Conservation (phyloP, 2,113 vertebrate species). For the Myiagra hebetior region DNA sequence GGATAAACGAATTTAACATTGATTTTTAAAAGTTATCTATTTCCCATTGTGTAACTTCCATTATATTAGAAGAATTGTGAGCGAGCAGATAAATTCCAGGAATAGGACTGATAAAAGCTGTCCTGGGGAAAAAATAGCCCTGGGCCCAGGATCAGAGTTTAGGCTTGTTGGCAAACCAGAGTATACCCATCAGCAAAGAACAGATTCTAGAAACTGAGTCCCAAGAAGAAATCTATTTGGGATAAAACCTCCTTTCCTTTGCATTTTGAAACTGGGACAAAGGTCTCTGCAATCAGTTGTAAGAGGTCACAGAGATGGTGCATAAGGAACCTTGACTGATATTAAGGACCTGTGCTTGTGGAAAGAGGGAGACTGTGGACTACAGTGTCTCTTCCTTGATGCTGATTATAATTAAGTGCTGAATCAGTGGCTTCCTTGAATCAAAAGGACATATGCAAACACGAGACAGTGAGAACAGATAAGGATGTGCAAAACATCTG, state of each 20-base stretch:
- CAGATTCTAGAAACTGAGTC: not conserved
- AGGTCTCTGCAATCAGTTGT: not conserved
- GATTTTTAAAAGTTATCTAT: not conserved
- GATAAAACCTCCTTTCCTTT: not conserved
- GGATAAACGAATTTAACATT: not conserved
- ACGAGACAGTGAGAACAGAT: not conserved
- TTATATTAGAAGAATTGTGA: not conserved
- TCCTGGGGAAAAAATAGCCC: not conserved
- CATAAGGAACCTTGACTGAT: not conserved
- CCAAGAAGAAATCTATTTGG: not conserved
- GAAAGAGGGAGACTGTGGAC: fast-evolving
- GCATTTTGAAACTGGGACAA: not conserved
- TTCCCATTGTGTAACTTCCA: not conserved
- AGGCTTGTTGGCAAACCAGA: not conserved
- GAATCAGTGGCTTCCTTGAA: not conserved
- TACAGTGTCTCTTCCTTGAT: not conserved
- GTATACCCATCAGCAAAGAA: not conserved
- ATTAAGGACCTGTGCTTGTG: not conserved
- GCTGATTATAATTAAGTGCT: not conserved
- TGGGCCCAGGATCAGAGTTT: not conserved
- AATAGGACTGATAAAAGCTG: not conserved
- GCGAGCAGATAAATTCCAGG: not conserved
- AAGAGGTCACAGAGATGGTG: not conserved
- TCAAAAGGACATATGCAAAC: not conserved
- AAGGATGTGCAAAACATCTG: not conserved